Base-by-base conservation (phyloP, 2,113 vertebrate species). In the Alexandromys fortis region DNA sequence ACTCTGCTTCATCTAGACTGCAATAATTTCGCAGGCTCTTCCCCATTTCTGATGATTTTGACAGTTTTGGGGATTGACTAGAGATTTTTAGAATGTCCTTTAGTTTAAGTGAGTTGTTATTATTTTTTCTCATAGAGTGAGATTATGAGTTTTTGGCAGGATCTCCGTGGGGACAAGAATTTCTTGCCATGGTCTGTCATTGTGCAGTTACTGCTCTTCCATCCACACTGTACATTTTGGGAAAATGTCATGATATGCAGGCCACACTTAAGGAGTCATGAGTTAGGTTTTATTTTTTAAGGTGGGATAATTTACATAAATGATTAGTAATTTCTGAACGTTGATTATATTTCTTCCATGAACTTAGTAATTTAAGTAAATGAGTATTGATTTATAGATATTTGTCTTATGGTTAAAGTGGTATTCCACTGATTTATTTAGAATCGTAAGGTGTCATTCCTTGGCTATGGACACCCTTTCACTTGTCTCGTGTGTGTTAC, bases 41-140 rank as follows among this genome's bases (percentile, higher is more conserved):
- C n/a, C 52, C 42, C 89, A 26, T 76, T 96, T 76, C 72, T 49
- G 45, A 92, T 63, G 38, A 82, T 87, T 26, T 92, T 95, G 76
- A 52, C 67, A 42, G 16, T 91, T 72, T 95, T 89, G 58, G 86
- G 63, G 52, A n/a, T 38, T 72, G 16, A 19, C 73, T 6, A 91
- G 45, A 7, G 49, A 35, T 81, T 86, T 73, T 67, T 89, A 73
- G 78, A 91, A 82, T 75, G 67, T 70, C 33, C 12, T 45, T 89
- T 28, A 30, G 3, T 4, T 75, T 47, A 90, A 91, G 95, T 63
- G 61, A 30, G 52, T 68, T 86, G 45, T 45, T 92, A 70, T 96
- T 33, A 67, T 35, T 35, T 96, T 94, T 92, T 63, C 77, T 95
- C 72, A 86, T 72, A 96, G 49, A 72, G 61, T 73, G 45, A 91